Evolutionary conservation across 2,797 vertebrate species (phyloP), one percentile per base, ranked within the genome.

Genomic region (Tiaroga cobitis): DNA sequence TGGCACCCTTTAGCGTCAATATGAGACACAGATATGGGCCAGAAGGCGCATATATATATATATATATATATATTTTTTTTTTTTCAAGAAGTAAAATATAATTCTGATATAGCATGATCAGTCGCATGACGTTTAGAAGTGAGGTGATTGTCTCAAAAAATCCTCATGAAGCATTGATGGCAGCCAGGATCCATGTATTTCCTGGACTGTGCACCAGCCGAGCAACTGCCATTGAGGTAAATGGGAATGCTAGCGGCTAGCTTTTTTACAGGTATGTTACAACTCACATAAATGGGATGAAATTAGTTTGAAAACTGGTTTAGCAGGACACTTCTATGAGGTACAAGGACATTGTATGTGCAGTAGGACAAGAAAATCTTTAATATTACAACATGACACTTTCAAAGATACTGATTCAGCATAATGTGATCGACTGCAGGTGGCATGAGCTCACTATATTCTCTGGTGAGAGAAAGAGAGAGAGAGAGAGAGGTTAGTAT

Each of bases 381-480:
- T 63, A 29, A 8, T 29, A 18, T 65, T 32, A 32, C 61, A 65
- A 32, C 29, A 32, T 37, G 49, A 76, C 6, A 24, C 21, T 67
- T 19, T 76, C 18, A 78, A 59, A 82, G 34, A 67, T 18, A 69
- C 24, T 29, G 34, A 69, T 56, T 68, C 73, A 84, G 65, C 73
- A 84, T 77, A 54, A 78, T 54, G 34, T 43, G 74, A 19, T 77
- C 39, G 54, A 54, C 61, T 68, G 63, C 73, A 32, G 72, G 43
- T 76, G 82, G 82, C 34, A 84, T 83, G 70, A 75, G 61, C 73
- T 83, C n/a, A 76, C 61, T n/a, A 39, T 51, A 49, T 67, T 65
- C 43, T 76, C 32, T 61, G 69, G 56, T 63, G 34, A 76, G 37
- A n/a, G n/a, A n/a, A n/a, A 69, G 65, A 73, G 46, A 49, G 46